Conservation (phyloP, 1,140 invertebrate genomes). For the Sinella curviseta region DNA sequence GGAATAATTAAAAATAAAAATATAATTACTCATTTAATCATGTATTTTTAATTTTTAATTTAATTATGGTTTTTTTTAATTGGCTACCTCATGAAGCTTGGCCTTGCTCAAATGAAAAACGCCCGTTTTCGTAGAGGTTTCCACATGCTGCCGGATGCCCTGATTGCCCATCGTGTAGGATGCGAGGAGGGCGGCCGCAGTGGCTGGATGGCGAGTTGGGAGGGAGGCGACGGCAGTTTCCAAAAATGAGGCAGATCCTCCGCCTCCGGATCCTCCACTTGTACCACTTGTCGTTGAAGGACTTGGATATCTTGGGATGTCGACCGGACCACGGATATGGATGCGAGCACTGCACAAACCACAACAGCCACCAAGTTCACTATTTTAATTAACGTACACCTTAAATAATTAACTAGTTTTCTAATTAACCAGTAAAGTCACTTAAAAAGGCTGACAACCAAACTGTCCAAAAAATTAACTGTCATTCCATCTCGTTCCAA, state of each 20-base stretch:
- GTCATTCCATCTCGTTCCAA: no score
- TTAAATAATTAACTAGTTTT: no score
- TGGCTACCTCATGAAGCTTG: conserved; percentile 75
- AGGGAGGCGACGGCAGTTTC: no score
- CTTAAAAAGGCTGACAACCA: no score
- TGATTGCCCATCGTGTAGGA: conserved; percentile 95
- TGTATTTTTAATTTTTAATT: no score
- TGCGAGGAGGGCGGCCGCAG: neutral
- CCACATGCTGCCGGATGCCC: conserved; percentile 82
- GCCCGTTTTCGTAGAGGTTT: conserved; percentile 90
- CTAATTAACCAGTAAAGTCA: no score
- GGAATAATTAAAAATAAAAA: neutral
- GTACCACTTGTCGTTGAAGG: neutral
- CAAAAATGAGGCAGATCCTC: no score
- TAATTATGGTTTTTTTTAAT: neutral
- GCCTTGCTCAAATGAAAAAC: conserved; percentile 80
- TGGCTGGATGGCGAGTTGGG: no score
- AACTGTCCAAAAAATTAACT: no score
- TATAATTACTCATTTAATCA: conserved; percentile 5
- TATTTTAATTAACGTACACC: no score
- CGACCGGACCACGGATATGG: neutral
- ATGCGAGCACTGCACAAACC: neutral
- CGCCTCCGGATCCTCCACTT: neutral
- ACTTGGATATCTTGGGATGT: neutral
- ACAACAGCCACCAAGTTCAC: no score